These are phyloP conservation scores for Cephalopholis sonnerati DNA, from an alignment of 2,113 vertebrate species.

Conservation along the genomic window DNA sequence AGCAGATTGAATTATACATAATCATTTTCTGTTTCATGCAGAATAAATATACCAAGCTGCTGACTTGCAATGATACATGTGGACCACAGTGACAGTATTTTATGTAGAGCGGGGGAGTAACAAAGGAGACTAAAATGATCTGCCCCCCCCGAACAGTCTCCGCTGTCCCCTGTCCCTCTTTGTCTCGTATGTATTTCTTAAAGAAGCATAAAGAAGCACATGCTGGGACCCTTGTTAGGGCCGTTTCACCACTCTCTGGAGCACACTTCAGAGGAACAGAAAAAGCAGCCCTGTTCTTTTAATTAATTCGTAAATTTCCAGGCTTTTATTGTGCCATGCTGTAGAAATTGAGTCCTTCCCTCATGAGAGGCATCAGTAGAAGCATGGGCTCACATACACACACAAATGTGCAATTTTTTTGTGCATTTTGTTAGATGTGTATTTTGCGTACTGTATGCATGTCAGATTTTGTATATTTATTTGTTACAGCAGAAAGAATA, in stretches of 20 bases:
- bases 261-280: conserved; percentile 64
- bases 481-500: conserved; percentile 49
- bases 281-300: conserved; percentile 53
- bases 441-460: conserved; percentile 46
- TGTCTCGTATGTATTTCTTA: conserved; percentile 52
- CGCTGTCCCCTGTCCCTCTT: conserved; percentile 33
- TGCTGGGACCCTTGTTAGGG: conserved; percentile 54
- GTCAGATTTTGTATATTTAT: conserved; percentile 47
- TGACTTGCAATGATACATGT: background rate
- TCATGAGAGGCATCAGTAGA: conserved; percentile 35
- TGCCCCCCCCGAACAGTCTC: conserved; percentile 9
- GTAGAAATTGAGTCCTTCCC: conserved; percentile 49
- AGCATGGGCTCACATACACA: conserved; percentile 19
- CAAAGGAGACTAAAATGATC: conserved; percentile 36
- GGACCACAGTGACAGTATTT: conserved; percentile 25
- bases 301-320: conserved; percentile 71
- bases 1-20: conserved; percentile 14
- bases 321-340: conserved; percentile 44
- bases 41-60: background rate
- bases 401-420: conserved; percentile 24
- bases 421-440: conserved; percentile 28
- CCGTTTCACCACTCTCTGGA: conserved; percentile 58
- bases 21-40: conserved; percentile 24
- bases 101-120: conserved; percentile 27
- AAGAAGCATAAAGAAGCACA: conserved; percentile 52